These are phyloP conservation scores for Mechanitis messenoides DNA, from an alignment of 2,888 invertebrate genomes.

Conservation along the genomic window DNA sequence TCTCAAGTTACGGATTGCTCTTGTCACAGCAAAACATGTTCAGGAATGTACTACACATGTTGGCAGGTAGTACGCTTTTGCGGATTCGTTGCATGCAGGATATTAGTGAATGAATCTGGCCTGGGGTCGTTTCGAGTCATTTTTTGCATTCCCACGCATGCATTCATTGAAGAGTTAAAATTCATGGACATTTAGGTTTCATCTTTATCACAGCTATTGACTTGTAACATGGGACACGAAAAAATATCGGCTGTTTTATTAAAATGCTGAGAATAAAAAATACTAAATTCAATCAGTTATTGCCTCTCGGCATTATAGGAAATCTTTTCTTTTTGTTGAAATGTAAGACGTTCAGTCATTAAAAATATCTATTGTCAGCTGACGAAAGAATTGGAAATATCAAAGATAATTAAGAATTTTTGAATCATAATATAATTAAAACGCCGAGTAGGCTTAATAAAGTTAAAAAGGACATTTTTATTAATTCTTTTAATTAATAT, in stretches of 20 bases:
- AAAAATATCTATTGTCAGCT: conserved; percentile 1
- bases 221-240: neutral
- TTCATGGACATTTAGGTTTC: conserved; percentile 32
- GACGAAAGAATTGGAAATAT: conserved; percentile 12
- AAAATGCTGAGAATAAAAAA: too few relatives aligned
- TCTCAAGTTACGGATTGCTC: conserved; percentile 41
- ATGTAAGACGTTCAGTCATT: neutral
- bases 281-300: neutral
- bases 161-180: conserved; percentile 47
- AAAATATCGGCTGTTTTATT: too few relatives aligned
- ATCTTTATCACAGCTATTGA: neutral
- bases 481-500: conserved; percentile 23
- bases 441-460: conserved; percentile 16
- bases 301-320: neutral
- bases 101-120: conserved; percentile 66
- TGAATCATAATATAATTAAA: conserved; percentile 16
- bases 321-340: neutral
- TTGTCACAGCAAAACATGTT: conserved; percentile 35
- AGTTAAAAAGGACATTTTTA: conserved; percentile 15
- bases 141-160: conserved; percentile 69
- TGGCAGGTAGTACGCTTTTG: conserved; percentile 64
- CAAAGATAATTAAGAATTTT: conserved; percentile 18
- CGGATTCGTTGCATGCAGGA: conserved; percentile 73
- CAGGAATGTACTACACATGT: conserved; percentile 35
- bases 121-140: conserved; percentile 45